Conservation (phyloP, 2,113 vertebrate genomes). For the Apodemus sylvaticus region DNA sequence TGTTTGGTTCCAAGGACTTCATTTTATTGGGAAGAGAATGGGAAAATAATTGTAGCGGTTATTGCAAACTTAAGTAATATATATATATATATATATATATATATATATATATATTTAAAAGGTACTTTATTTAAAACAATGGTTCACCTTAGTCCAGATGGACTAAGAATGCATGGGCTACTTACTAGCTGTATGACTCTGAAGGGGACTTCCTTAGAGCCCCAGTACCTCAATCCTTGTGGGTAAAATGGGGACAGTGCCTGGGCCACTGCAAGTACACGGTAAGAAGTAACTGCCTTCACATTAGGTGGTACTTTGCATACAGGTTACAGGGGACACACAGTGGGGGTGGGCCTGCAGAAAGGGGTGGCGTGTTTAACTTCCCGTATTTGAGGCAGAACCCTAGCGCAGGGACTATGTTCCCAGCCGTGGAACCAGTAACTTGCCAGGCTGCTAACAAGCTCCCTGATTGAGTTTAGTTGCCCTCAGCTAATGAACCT, state of each 20-base stretch:
- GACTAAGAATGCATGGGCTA: not conserved
- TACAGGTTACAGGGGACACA: not conserved
- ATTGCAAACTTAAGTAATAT: not conserved
- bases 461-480: not conserved
- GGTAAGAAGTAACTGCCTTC: not conserved
- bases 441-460: not conserved
- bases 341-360: not conserved
- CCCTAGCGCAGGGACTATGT: not conserved
- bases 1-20: not conserved
- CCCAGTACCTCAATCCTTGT: not conserved
- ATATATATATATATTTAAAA: too few relatives aligned
- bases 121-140: constrained; percentile 5
- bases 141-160: not conserved
- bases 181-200: not conserved
- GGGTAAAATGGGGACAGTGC: not conserved
- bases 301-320: not conserved
- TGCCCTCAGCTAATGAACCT: constrained; percentile 31
- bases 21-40: constrained; percentile 9
- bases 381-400: not conserved
- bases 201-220: not conserved
- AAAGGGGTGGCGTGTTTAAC: not conserved
- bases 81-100: too few relatives aligned
- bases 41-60: not conserved
- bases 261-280: not conserved
- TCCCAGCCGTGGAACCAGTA: not conserved